Percentiles rank a stretch among this genome's conserved stretches.
These are phyloP conservation scores for Grus americana DNA, from an alignment of 2,113 vertebrate species.

Conservation along the genomic window DNA sequence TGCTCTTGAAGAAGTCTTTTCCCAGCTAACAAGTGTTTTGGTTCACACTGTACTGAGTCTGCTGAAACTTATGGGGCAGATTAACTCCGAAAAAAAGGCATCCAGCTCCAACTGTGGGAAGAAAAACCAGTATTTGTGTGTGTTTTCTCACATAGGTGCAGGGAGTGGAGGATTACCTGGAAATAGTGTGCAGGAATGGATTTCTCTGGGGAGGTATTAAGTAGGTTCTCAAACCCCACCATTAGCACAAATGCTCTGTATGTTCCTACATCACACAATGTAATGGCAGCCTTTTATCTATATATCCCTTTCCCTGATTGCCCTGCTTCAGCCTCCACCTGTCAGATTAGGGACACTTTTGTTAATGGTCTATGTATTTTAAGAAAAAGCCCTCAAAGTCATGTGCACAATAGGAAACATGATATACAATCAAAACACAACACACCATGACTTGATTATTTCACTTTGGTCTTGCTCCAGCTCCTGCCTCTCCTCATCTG, in stretches of 20 bases:
- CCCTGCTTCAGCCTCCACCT: neutral
- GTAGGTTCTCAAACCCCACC: neutral
- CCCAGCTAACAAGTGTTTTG: neutral
- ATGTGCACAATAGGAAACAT: neutral
- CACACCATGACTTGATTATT: neutral
- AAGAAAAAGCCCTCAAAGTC: neutral
- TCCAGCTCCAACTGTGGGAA: neutral
- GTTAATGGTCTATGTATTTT: neutral
- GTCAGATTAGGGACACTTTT: neutral
- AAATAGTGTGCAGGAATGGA: neutral
- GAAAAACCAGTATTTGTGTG: neutral
- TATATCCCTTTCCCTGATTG: neutral
- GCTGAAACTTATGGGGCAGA: neutral
- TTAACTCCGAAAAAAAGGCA: neutral
- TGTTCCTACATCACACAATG: neutral
- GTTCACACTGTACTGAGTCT: neutral
- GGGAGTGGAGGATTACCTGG: neutral
- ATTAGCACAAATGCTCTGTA: neutral
- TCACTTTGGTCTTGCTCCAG: neutral
- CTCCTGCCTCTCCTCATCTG: neutral
- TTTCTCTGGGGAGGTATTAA: neutral
- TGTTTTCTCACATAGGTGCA: accelerated
- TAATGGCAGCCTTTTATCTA: neutral
- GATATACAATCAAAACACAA: neutral
- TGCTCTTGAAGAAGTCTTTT: neutral